phyloP scores from a whole-genome alignment of 2,113 vertebrate species.

The Anolis sagrei region DNA sequence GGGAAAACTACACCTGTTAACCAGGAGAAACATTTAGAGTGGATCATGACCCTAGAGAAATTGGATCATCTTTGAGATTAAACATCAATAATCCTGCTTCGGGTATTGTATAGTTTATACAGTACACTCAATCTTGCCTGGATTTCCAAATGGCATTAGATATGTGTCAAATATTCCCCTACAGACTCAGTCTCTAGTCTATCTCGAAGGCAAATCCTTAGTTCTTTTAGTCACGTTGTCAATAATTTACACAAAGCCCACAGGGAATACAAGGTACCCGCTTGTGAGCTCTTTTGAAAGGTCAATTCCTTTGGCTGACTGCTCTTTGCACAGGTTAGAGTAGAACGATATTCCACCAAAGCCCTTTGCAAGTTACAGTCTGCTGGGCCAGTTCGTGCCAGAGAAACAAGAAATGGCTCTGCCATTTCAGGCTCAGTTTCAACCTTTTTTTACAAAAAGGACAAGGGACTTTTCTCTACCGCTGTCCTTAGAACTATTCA shows the following conservation, averaged over 20 bases:
- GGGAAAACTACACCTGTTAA: not conserved
- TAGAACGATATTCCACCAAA: not conserved
- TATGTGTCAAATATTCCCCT: not conserved
- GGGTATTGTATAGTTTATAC: not conserved
- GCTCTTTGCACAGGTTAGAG: not conserved
- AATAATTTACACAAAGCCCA: slow-evolving; percentile 10
- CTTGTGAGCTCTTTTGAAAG: slow-evolving; percentile 23
- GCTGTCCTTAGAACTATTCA: not conserved
- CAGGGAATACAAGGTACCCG: slow-evolving; percentile 14
- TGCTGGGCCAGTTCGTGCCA: not conserved
- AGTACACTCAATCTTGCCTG: not conserved
- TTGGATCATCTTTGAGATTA: not conserved
- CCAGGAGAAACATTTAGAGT: not conserved
- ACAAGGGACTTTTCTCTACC: not conserved
- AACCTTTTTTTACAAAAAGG: not conserved
- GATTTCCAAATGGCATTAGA: slow-evolving; percentile 11
- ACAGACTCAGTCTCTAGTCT: not conserved
- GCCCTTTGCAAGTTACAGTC: not conserved
- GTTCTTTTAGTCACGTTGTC: slow-evolving; percentile 14
- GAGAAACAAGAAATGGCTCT: not conserved
- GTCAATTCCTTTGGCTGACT: slow-evolving; percentile 24
- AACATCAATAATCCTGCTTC: not conserved
- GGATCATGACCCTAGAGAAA: not conserved
- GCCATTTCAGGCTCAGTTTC: slow-evolving; percentile 2
- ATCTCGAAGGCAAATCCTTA: slow-evolving; percentile 15